Evolutionary conservation across 2,888 invertebrate species (phyloP).

Genomic region (Euphydryas editha): DNA sequence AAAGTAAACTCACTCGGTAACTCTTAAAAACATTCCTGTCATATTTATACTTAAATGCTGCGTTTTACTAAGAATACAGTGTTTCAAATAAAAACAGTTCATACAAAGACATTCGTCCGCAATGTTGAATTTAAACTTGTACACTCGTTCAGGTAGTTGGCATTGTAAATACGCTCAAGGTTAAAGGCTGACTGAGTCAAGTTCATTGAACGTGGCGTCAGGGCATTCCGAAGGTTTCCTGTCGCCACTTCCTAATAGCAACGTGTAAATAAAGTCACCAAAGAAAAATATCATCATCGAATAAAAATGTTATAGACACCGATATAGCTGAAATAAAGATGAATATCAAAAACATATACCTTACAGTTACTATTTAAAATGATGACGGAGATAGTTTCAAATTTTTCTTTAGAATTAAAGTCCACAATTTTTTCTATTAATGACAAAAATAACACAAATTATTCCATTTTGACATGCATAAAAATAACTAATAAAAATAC

Average conservation of each 20-base stretch:
- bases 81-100: not conserved
- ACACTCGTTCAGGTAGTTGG: conserved; percentile 26
- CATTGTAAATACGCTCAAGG: conserved; percentile 38
- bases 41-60: not conserved
- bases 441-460: too few species aligned
- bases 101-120: conserved; percentile 18
- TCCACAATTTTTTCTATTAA: too few species aligned
- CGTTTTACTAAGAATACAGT: not conserved
- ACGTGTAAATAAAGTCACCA: conserved; percentile 41
- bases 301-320: too few species aligned
- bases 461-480: too few species aligned
- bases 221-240: conserved; percentile 74
- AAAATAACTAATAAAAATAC: too few species aligned
- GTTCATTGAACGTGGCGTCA: conserved; percentile 54
- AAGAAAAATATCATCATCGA: not conserved
- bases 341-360: too few species aligned
- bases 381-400: too few species aligned
- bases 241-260: conserved; percentile 79
- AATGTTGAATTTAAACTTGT: conserved; percentile 24
- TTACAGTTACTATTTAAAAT: too few species aligned
- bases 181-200: conserved; percentile 36
- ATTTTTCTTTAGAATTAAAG: too few species aligned
- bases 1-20: too few species aligned
- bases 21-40: too few species aligned
- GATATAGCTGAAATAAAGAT: too few species aligned